phyloP scores from a whole-genome alignment of 2,888 invertebrate species.

The Athrips mouffetella region DNA sequence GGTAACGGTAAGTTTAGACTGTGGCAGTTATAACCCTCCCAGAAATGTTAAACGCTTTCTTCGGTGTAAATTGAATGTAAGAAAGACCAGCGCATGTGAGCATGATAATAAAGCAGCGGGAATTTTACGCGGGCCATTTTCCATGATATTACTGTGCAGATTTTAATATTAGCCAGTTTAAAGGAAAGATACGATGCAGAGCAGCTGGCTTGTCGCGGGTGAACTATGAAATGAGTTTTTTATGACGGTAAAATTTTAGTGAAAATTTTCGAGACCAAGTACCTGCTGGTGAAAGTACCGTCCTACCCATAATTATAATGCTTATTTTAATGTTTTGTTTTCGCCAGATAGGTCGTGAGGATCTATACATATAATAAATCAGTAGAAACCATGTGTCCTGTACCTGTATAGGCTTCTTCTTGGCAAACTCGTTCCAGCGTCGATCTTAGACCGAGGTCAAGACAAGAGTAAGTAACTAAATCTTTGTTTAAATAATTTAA shows the following conservation, averaged over 20 bases:
- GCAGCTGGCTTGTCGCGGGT: neutral
- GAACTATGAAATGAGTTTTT: neutral
- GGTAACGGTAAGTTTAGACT: slow-evolving; percentile 19
- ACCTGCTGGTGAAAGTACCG: too few species aligned
- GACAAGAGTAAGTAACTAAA: too few species aligned
- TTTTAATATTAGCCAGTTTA: slow-evolving; percentile 20
- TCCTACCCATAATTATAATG: too few species aligned
- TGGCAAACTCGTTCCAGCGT: too few species aligned
- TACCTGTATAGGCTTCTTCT: too few species aligned
- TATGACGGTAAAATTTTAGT: neutral
- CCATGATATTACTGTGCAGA: slow-evolving; percentile 27
- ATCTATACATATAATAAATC: too few species aligned
- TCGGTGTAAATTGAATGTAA: slow-evolving; percentile 40
- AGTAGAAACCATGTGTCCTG: too few species aligned
- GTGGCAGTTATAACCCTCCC: slow-evolving; percentile 23
- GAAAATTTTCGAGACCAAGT: too few species aligned
- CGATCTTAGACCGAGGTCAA: too few species aligned
- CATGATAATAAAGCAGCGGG: slow-evolving; percentile 33
- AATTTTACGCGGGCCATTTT: slow-evolving; percentile 30
- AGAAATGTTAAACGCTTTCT: slow-evolving; percentile 22
- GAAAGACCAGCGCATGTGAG: slow-evolving; percentile 32
- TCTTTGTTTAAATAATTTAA: too few species aligned
- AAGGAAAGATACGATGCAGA: neutral
- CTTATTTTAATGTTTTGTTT: too few species aligned
- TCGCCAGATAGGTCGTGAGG: too few species aligned